phyloP scores from a whole-genome alignment of 2,888 invertebrate genomes.

The Ectropis crepuscularia region DNA sequence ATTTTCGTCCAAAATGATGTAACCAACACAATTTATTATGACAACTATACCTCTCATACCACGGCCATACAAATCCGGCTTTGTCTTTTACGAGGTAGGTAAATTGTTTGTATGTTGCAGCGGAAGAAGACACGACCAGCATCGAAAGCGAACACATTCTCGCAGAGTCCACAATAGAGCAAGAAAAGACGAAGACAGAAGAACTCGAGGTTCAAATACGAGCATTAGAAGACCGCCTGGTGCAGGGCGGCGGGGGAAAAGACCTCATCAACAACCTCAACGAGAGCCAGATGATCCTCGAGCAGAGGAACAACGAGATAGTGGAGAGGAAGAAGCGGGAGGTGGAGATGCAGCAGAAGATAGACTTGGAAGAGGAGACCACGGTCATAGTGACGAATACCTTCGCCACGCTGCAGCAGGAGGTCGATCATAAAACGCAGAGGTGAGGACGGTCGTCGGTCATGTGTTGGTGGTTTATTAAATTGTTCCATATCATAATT shows the following conservation, averaged over 20 bases:
- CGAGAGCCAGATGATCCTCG: slow-evolving; percentile 95
- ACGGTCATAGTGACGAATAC: slow-evolving; percentile 95
- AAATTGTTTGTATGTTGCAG: slow-evolving; percentile 41
- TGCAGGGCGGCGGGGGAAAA: slow-evolving; percentile 93
- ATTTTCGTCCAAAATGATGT: too few relatives aligned
- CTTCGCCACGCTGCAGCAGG: slow-evolving; percentile 96
- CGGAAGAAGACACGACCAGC: slow-evolving; percentile 72
- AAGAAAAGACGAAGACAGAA: slow-evolving; percentile 89
- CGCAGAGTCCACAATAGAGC: slow-evolving; percentile 83
- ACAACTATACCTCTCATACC: too few relatives aligned
- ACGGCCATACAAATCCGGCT: too few relatives aligned
- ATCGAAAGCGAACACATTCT: slow-evolving; percentile 79
- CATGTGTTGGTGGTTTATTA: background rate
- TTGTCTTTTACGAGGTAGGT: too few relatives aligned
- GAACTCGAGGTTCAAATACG: slow-evolving; percentile 91
- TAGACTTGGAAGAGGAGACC: slow-evolving; percentile 97
- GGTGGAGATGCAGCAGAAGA: slow-evolving; percentile 96
- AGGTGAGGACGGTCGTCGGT: slow-evolving; percentile 53
- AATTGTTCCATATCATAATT: too few relatives aligned
- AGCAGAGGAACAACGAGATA: slow-evolving; percentile 92
- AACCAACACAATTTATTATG: too few relatives aligned
- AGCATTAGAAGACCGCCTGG: slow-evolving; percentile 96
- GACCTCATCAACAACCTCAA: slow-evolving; percentile 98
- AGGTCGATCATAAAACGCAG: slow-evolving; percentile 98
- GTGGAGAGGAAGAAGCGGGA: slow-evolving; percentile 94